Conservation (phyloP, 2,113 vertebrate genomes). For the Stegastes partitus region DNA sequence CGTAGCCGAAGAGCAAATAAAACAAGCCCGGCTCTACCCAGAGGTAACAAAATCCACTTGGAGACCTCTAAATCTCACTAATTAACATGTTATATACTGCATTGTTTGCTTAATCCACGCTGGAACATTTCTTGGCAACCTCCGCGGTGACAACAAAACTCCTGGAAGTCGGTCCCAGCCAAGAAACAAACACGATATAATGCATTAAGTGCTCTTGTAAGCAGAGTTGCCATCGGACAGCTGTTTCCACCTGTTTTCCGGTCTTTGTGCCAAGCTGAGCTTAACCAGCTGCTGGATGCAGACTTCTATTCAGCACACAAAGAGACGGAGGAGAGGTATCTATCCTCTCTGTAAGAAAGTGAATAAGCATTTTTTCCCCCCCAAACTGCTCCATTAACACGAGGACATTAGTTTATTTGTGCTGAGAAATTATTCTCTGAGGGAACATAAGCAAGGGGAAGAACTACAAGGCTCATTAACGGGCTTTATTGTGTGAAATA, state of each 20-base stretch:
- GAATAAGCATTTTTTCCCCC: neutral
- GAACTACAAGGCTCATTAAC: slow-evolving; percentile 42
- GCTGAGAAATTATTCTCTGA: slow-evolving; percentile 10
- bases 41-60: neutral
- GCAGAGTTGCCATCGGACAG: too few species aligned
- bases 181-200: neutral
- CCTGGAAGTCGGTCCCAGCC: neutral
- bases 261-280: too few species aligned
- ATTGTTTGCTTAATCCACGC: neutral
- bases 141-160: neutral
- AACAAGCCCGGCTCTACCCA: neutral
- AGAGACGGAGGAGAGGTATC: neutral
- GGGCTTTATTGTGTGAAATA: slow-evolving; percentile 26
- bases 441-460: slow-evolving; percentile 6
- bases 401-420: slow-evolving; percentile 21
- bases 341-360: neutral
- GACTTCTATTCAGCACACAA: neutral
- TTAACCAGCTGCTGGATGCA: too few species aligned
- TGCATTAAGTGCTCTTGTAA: too few species aligned
- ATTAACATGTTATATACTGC: neutral
- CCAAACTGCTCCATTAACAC: neutral
- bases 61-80: neutral
- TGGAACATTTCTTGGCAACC: neutral
- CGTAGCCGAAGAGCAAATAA: too few species aligned
- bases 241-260: neutral